A percentile compares a stretch with the other conserved stretches of the same genome.
These are phyloP conservation scores for Eleginops maclovinus DNA, from an alignment of 2,113 vertebrate species.

Conservation along the genomic window DNA sequence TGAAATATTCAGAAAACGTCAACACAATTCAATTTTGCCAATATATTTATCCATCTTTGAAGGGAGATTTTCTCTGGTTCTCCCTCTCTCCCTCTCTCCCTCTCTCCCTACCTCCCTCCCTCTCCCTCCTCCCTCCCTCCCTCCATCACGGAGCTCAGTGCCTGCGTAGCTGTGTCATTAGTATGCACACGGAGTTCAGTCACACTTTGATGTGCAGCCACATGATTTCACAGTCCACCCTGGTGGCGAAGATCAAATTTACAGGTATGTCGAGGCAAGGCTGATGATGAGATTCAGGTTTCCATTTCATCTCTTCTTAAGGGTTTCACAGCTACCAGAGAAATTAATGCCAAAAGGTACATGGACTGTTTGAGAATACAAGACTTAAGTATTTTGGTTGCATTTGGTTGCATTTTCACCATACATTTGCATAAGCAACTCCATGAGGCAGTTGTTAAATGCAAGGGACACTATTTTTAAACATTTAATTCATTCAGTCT, in stretches of 20 bases:
- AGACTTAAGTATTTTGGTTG: conserved; percentile 9
- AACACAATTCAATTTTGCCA: conserved; percentile 62
- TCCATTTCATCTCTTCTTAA: conserved; percentile 72
- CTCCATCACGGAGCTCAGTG: conserved; percentile 42
- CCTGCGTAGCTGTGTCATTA: conserved; percentile 68
- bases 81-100: conserved; percentile 28
- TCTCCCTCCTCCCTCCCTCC: conserved; percentile 12
- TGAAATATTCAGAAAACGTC: conserved; percentile 71
- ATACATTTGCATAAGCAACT: not conserved
- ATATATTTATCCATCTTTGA: conserved; percentile 63
- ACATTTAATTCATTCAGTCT: not conserved
- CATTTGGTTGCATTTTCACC: conserved; percentile 13
- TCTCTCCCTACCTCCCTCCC: too few species aligned
- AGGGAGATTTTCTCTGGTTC: conserved; percentile 55
- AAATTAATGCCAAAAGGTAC: conserved; percentile 51
- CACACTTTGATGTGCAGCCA: conserved; percentile 84
- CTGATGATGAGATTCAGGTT: conserved; percentile 77
- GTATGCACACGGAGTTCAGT: conserved; percentile 78
- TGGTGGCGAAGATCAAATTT: conserved; percentile 83
- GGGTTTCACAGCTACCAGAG: conserved; percentile 55
- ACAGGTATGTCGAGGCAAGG: conserved; percentile 77
- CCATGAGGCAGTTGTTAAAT: not conserved
- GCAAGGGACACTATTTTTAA: not conserved
- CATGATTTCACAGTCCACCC: conserved; percentile 84
- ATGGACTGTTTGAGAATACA: conserved; percentile 21